Evolutionary conservation across 1,140 invertebrate genomes (phyloP).

Genomic region (Caenorhabditis latens): DNA sequence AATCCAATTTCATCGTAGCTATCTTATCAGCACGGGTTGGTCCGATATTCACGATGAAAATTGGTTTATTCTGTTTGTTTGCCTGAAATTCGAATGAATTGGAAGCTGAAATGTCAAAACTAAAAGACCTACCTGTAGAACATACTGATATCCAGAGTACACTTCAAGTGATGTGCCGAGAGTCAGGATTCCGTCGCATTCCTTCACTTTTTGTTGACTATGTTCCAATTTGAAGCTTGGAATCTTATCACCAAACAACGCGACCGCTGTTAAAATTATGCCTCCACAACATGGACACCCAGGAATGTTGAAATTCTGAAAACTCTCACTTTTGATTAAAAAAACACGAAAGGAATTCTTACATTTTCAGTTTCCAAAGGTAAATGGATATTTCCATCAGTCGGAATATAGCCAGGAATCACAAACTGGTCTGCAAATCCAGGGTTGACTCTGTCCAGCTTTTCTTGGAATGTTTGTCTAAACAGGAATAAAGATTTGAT

Average conservation of each 20-base stretch:
- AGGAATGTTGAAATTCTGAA: slow-evolving; percentile 84
- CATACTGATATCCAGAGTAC: slow-evolving; percentile 85
- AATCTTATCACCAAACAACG: slow-evolving; percentile 96
- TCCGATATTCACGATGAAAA: slow-evolving; percentile 92
- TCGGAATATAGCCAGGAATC: too few relatives aligned
- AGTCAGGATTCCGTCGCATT: slow-evolving; percentile 86
- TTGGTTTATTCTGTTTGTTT: slow-evolving; percentile 82
- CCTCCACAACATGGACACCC: slow-evolving; percentile 84
- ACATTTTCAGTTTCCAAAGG: background rate
- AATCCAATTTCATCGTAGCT: slow-evolving; percentile 78
- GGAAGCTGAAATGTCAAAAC: too few relatives aligned
- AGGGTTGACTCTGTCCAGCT: slow-evolving; percentile 71
- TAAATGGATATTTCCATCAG: too few relatives aligned
- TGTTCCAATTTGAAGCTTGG: slow-evolving; percentile 83
- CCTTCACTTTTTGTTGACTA: slow-evolving; percentile 83
- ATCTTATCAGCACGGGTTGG: slow-evolving; percentile 87
- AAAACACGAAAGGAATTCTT: background rate
- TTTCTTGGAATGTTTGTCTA: slow-evolving; percentile 83
- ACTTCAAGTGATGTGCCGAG: slow-evolving; percentile 89
- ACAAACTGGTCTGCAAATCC: too few relatives aligned
- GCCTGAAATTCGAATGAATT: slow-evolving; percentile 75
- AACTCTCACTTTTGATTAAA: background rate
- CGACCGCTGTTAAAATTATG: slow-evolving; percentile 90
- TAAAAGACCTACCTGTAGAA: slow-evolving; percentile 82
- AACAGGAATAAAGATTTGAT: too few relatives aligned